Base-by-base conservation (phyloP, 2,888 invertebrate species). In the Drosophila buzzatii region DNA sequence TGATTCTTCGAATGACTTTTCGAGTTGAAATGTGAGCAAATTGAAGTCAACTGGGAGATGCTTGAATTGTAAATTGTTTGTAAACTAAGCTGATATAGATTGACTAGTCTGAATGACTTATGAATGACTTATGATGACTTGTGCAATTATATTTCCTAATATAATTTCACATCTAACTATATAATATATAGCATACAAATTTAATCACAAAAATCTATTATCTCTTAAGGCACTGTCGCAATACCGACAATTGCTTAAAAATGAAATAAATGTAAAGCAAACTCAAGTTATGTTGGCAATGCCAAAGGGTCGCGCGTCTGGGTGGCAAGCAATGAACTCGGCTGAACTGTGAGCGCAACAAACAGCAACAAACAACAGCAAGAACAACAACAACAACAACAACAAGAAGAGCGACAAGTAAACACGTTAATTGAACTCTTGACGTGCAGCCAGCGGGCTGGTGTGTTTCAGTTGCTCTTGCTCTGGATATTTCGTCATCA, bases 401-500 rank as follows among this genome's bases (percentile, higher is more conserved):
- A 35, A 35, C 12, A 12, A 4, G 1, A 35, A 31, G 9, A 33
- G 33, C 44, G 44, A 23, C 39, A 59, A 52, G 51, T 64, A 71
- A 79, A 69, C 73, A 81, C 66, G 81, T 74, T 81, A 81, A 83
- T 75, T 87, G 89, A 89, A 86, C 85, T 79, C 70, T 85, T 70
- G 73, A 84, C 75, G 69, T 77, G 60, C 39, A 55, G 70, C 61
- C 39, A 55, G 70, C 61, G 58, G 45, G 57, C 33, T 55, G 44
- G 20, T 62, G 51, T 37, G 44, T 63, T 56, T 56, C 18, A 52
- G 41, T 62, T 62, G 23, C 39, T 70, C 55, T 63, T 55, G 62
- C 18, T 60, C 14, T 60, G 51, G 23, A 33, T 31, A 74, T 79
- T 74, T 77, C 77, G 77, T 77, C 77, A 77, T 79, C 51, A 55